These are phyloP conservation scores for Aricia agestis DNA, from an alignment of 1,140 invertebrate genomes.

Conservation along the genomic window DNA sequence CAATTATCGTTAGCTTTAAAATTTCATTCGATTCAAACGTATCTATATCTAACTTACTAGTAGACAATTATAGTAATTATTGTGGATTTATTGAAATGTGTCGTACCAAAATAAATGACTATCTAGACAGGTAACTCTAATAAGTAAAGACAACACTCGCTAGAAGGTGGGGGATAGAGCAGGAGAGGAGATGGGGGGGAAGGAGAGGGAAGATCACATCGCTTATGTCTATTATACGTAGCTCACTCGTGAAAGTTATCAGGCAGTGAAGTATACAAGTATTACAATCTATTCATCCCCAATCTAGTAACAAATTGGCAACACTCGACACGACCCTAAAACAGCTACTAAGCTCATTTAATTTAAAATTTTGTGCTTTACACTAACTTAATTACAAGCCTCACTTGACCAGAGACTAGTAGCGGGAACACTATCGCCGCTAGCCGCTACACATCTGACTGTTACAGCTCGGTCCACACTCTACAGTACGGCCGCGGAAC, in stretches of 20 bases:
- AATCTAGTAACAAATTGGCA: conserved; percentile 31
- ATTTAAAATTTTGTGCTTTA: conserved; percentile 34
- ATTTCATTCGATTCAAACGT: conserved; percentile 48
- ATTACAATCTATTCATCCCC: conserved; percentile 39
- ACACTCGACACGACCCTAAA: conserved; percentile 37
- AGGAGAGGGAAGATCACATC: conserved; percentile 28
- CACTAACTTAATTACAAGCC: conserved; percentile 29
- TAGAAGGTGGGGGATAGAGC: neutral
- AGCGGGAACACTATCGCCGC: neutral
- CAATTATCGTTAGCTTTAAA: conserved; percentile 35
- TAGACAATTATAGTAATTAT: conserved; percentile 33
- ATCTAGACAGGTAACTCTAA: conserved; percentile 52
- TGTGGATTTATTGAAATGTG: conserved; percentile 42
- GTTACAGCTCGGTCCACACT: neutral
- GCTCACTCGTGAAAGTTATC: conserved; percentile 46
- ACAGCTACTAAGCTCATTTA: conserved; percentile 43
- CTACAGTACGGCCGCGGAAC: neutral
- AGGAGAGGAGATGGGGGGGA: conserved; percentile 33
- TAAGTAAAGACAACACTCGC: conserved; percentile 28
- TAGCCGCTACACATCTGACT: neutral
- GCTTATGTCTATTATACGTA: conserved; percentile 53
- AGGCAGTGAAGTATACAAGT: conserved; percentile 34
- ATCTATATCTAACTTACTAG: conserved; percentile 51
- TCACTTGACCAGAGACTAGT: conserved; percentile 5
- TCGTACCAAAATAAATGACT: conserved; percentile 62